Evolutionary conservation across 1,140 invertebrate genomes (phyloP), one percentile per base, ranked within the genome.

Genomic region (Lasaia peninsularis): DNA sequence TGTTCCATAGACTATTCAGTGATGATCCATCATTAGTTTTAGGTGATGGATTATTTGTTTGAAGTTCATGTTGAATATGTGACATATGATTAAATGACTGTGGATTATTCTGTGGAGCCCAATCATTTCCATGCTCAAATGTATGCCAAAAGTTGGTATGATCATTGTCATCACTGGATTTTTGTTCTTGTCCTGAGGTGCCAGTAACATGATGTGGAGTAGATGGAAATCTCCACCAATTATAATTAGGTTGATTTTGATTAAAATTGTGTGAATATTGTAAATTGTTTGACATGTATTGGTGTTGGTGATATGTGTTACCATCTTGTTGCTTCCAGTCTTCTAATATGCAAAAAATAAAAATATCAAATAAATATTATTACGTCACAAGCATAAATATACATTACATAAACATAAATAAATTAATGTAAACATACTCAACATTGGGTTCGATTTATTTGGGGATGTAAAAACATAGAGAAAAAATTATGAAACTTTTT

Each of bases 1-100:
- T 49, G 2, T 55, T 34, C 52, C 59, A 61, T 33, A 61, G 11
- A 33, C 5, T 31, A 33, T 52, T 32, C 28, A 52, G 16, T 34
- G 21, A 18, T 18, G 32, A 33, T 16, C 21, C 32, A 12, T 20
- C 37, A 18, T 14, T 11, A 44, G 9, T 44, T 44, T 44, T 44
- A 10, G 37, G 37, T 2, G 37, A 8, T 10, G 37, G 10, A 18
- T 18, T 10, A 40, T 12, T 35, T 35, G 34, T 35, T 12, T 40
- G 16, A 16, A 40, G 10, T 8, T 40, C 37, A 40, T 40, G 37
- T 2, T 40, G 37, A 40, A 16, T 40, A 16, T 40, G 14, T 0
- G 37, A 20, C 14, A 18, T 40, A 9, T 40, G 14, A 40, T 40
- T 40, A 18, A 8, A 2, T 2, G 2, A 40, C 16, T 16, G 12